Evolutionary conservation across 2,797 vertebrate species (phyloP).

Genomic region (Sphaeramia orbicularis): DNA sequence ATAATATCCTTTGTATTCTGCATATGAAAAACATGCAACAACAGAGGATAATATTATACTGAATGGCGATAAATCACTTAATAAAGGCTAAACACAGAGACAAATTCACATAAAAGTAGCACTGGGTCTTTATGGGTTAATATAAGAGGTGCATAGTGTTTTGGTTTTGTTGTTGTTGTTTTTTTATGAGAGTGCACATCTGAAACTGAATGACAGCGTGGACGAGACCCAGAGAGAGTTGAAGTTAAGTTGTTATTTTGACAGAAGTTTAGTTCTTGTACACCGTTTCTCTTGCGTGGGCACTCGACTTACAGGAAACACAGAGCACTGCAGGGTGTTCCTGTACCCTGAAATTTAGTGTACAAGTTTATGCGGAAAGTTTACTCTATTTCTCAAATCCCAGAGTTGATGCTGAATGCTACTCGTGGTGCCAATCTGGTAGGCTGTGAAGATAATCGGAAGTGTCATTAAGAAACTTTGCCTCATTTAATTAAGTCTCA

Average conservation of each 20-base stretch:
- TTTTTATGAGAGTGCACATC: slow-evolving; percentile 15
- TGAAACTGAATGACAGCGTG: neutral
- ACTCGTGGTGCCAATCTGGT: slow-evolving; percentile 22
- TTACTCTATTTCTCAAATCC: slow-evolving; percentile 35
- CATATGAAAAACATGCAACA: too few species aligned
- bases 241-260: neutral
- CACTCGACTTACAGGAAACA: slow-evolving; percentile 14
- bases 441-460: slow-evolving; percentile 48
- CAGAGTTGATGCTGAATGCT: slow-evolving; percentile 3
- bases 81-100: too few species aligned
- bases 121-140: too few species aligned
- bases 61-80: too few species aligned
- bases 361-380: slow-evolving; percentile 39
- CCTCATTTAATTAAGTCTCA: slow-evolving; percentile 57
- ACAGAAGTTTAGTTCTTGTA: slow-evolving; percentile 24
- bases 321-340: slow-evolving; percentile 26
- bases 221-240: slow-evolving; percentile 8
- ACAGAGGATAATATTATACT: too few species aligned
- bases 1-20: too few species aligned
- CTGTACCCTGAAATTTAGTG: slow-evolving; percentile 13
- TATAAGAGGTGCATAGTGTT: too few species aligned
- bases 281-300: slow-evolving; percentile 30
- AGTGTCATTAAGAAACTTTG: slow-evolving; percentile 66
- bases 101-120: too few species aligned
- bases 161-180: too few species aligned